Conservation (phyloP, 2,888 invertebrate species). For the Himalopsyche tibetana region DNA sequence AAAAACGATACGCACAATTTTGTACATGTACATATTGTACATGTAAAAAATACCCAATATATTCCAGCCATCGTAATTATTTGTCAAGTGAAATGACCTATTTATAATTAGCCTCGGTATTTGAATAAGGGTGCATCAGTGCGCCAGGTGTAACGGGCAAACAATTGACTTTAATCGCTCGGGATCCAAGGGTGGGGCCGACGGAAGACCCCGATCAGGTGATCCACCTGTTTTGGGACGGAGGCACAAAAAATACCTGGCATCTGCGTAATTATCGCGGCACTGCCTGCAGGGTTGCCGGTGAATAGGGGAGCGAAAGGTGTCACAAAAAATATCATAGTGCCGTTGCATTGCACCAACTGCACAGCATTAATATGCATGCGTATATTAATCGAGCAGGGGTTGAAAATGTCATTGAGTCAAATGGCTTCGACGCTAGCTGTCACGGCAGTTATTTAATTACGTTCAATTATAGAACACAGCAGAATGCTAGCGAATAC, state of each 20-base stretch:
- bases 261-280: constrained; percentile 45
- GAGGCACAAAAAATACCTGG: constrained; percentile 8
- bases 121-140: constrained; percentile 1
- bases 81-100: background rate
- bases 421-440: background rate
- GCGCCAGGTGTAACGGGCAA: constrained; percentile 39
- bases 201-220: constrained; percentile 58
- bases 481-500: too few species aligned
- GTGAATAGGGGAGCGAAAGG: constrained; percentile 24
- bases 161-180: constrained; percentile 43
- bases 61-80: background rate
- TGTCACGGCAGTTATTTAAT: too few species aligned
- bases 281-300: constrained; percentile 15
- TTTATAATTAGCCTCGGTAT: constrained; percentile 1
- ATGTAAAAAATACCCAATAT: too few species aligned
- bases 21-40: too few species aligned
- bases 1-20: too few species aligned
- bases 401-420: constrained; percentile 19
- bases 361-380: background rate
- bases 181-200: constrained; percentile 17
- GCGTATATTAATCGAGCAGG: background rate
- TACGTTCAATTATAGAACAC: too few species aligned
- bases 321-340: constrained; percentile 20
- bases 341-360: background rate
- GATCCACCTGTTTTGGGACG: constrained; percentile 61